Evolutionary conservation across 1,140 invertebrate species (phyloP).

Genomic region (Hesperophylax magnus): DNA sequence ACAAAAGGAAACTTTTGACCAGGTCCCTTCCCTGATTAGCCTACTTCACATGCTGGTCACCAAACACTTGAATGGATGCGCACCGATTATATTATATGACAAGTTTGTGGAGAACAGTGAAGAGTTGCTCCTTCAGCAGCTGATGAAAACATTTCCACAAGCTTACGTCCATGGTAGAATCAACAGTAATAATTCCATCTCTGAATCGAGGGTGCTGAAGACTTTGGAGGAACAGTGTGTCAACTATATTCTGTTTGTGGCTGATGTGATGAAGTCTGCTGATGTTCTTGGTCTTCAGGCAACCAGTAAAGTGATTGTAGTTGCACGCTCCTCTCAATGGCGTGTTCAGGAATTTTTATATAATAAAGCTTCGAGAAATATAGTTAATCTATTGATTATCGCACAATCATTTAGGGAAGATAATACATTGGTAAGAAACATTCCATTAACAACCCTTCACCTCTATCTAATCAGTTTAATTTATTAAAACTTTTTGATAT

Average conservation of each 20-base stretch:
- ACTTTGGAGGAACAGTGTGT: slow-evolving; percentile 68
- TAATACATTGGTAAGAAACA: slow-evolving; percentile 52
- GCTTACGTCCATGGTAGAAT: slow-evolving; percentile 75
- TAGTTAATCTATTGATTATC: slow-evolving; percentile 78
- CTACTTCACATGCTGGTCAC: slow-evolving; percentile 72
- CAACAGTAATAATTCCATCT: slow-evolving; percentile 62
- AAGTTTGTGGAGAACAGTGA: slow-evolving; percentile 70
- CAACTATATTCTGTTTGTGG: slow-evolving; percentile 76
- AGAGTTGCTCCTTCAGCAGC: slow-evolving; percentile 69
- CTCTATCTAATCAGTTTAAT: too few relatives aligned
- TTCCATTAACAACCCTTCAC: background rate
- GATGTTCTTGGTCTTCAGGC: slow-evolving; percentile 74
- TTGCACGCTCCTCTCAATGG: slow-evolving; percentile 79
- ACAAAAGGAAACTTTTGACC: slow-evolving; percentile 63
- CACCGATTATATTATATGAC: slow-evolving; percentile 76
- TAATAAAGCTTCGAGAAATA: slow-evolving; percentile 72
- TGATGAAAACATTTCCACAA: slow-evolving; percentile 73
- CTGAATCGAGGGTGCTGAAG: slow-evolving; percentile 62
- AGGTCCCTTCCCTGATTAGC: slow-evolving; percentile 70
- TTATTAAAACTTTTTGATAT: background rate
- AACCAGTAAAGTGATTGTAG: slow-evolving; percentile 73
- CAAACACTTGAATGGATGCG: slow-evolving; percentile 73
- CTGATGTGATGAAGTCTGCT: slow-evolving; percentile 72
- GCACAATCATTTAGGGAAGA: slow-evolving; percentile 72
- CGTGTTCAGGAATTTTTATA: slow-evolving; percentile 78